These are phyloP conservation scores for Gryon sp. DNA, from an alignment of 1,140 invertebrate genomes.

Conservation along the genomic window DNA sequence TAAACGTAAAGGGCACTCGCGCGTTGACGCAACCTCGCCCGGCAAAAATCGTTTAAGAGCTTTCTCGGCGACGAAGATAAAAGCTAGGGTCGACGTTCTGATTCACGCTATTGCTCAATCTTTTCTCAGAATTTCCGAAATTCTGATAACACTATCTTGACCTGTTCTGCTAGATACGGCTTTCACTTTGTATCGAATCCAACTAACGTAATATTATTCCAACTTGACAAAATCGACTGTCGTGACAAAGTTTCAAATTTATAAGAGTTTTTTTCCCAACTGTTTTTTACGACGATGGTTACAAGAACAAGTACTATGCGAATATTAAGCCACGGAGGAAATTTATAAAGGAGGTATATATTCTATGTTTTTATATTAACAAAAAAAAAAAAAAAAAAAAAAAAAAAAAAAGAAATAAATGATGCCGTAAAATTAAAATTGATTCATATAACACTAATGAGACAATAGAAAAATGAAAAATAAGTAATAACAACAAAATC, in stretches of 20 bases:
- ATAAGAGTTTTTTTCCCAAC: conserved; percentile 3
- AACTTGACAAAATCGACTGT: conserved; percentile 10
- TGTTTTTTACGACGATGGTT: conserved; percentile 7
- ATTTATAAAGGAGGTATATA: no score
- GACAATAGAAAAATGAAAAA: no score
- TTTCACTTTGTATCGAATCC: background rate
- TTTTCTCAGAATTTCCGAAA: conserved; percentile 26
- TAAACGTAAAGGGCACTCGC: conserved; percentile 73
- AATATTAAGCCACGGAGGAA: no score
- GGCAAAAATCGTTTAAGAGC: conserved; percentile 48
- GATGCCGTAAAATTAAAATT: no score
- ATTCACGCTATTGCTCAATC: conserved; percentile 32
- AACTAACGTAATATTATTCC: background rate
- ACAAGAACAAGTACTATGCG: no score
- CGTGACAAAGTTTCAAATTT: conserved; percentile 1
- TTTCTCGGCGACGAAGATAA: conserved; percentile 34
- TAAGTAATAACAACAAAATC: no score
- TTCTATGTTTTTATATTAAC: no score
- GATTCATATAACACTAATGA: no score
- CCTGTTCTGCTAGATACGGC: conserved; percentile 5
- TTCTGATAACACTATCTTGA: conserved; percentile 39
- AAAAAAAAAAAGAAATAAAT: no score
- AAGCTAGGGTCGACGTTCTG: conserved; percentile 11
- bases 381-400: no score
- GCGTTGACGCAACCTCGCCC: conserved; percentile 60